Evolutionary conservation across 23 tunicate genomes (phyloP).

Genomic region (Diplosoma virens): DNA sequence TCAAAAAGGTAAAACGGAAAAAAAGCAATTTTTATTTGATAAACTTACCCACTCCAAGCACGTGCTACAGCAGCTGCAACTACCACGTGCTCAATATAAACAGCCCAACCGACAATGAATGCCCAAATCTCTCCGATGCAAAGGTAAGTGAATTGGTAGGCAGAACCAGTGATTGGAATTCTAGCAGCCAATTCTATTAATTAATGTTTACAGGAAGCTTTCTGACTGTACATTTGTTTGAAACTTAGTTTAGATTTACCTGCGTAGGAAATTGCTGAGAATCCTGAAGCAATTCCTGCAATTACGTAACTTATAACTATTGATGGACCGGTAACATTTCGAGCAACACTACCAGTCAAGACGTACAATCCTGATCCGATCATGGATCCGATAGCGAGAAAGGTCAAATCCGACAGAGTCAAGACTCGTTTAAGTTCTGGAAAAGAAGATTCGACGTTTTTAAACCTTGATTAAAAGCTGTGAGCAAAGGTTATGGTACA

Average conservation of each 20-base stretch:
- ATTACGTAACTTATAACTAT: conserved; percentile 42
- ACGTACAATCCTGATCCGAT: conserved; percentile 61
- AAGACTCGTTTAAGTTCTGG: conserved; percentile 31
- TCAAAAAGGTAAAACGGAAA: too few relatives aligned
- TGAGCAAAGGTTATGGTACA: too few relatives aligned
- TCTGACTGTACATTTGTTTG: too few relatives aligned
- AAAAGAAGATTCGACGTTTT: too few relatives aligned
- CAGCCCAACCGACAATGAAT: conserved; percentile 85
- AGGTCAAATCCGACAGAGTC: conserved; percentile 38
- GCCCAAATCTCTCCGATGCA: conserved; percentile 89
- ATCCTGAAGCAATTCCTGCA: conserved; percentile 52
- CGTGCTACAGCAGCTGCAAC: conserved; percentile 64
- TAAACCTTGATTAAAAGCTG: too few relatives aligned
- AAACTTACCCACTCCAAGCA: conserved; percentile 68
- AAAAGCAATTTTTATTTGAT: too few relatives aligned
- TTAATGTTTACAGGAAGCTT: too few relatives aligned
- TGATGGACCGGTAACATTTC: conserved; percentile 40
- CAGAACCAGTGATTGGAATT: conserved; percentile 87
- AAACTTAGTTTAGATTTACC: too few relatives aligned
- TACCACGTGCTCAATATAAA: conserved; percentile 67
- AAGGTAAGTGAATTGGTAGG: conserved; percentile 86
- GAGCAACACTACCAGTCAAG: conserved; percentile 40
- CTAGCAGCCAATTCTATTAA: conserved; percentile 82
- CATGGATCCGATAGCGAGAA: conserved; percentile 47
- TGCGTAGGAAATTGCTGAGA: conserved; percentile 56